phyloP scores from a whole-genome alignment of 1,140 invertebrate species.

The Eurosta solidaginis region DNA sequence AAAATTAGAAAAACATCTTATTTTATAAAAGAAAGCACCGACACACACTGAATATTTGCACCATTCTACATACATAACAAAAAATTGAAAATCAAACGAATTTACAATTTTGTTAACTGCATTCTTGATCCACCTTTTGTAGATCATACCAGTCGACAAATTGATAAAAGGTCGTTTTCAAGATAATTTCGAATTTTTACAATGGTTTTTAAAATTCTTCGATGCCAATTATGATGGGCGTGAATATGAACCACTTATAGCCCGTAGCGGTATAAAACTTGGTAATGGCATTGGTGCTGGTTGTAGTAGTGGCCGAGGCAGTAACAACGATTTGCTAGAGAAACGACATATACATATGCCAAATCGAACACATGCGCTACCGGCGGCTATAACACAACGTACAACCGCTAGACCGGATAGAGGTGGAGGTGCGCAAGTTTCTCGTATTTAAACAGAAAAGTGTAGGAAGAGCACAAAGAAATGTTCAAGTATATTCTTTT shows the following conservation, averaged over 20 bases:
- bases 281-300: constrained; percentile 63
- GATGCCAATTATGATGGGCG: constrained; percentile 98
- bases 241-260: constrained; percentile 90
- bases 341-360: constrained; percentile 60
- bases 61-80: too few relatives aligned
- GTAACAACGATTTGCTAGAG: constrained; percentile 58
- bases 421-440: not conserved
- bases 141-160: constrained; percentile 97
- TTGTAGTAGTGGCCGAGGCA: constrained; percentile 39
- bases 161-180: constrained; percentile 97
- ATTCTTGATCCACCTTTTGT: constrained; percentile 8
- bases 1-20: too few relatives aligned
- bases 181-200: constrained; percentile 99
- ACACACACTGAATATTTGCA: too few relatives aligned
- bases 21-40: too few relatives aligned
- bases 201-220: constrained; percentile 99
- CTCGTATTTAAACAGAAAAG: not conserved
- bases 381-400: constrained; percentile 20
- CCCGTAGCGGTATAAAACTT: constrained; percentile 76
- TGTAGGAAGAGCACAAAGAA: not conserved
- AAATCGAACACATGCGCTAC: constrained; percentile 34
- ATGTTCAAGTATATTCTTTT: too few relatives aligned
- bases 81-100: too few relatives aligned
- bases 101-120: not conserved
- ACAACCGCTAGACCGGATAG: not conserved